Base-by-base conservation (phyloP, 1,140 invertebrate genomes). In the Temnothorax curvispinosus region DNA sequence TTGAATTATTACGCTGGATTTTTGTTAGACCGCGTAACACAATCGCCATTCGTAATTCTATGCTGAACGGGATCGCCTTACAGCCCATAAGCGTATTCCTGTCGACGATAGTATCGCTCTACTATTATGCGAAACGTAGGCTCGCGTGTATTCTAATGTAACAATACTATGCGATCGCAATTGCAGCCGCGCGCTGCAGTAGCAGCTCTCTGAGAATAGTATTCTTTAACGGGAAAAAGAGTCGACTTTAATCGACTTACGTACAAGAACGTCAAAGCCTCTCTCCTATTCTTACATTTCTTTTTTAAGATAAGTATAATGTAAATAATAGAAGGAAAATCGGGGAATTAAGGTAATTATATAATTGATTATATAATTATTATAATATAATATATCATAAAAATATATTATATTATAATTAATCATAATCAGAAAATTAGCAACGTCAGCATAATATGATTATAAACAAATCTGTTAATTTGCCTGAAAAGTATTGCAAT, bases 41-140 rank as follows among this genome's bases (percentile, higher is more conserved):
- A 76, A 60, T 76, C 74, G 38, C 56, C 18, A 54, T 13, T 60
- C 21, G 56, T 76, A 60, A 76, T 76, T 44, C 21, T 58, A 76
- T 15, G 8, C 56, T 58, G 74, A 74, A 74, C 41, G 9, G 50
- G 38, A 47, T 76, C 15, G 15, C 15, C 56, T 76, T 76, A 44
- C 74, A 76, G 44, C 6, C 13, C 15, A 38, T 27, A 8, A 76
- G 8, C 38, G 54, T 41, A 75, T 41, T 54, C 18, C 35, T 41
- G n/a, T 41, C 54, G n/a, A 60, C 35, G n/a, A 60, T 76, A 72
- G 15, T 38, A 32, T 35, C 47, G 44, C 44, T 52, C 21, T 71
- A 58, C 38, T 76, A 32, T 76, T 60, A 60, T 38, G 8, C 3
- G 38, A 41, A 56, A 54, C 35, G 38, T 74, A 74, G 15, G 18